Evolutionary conservation across 2,113 vertebrate genomes (phyloP).

Genomic region (Elachura formosa): DNA sequence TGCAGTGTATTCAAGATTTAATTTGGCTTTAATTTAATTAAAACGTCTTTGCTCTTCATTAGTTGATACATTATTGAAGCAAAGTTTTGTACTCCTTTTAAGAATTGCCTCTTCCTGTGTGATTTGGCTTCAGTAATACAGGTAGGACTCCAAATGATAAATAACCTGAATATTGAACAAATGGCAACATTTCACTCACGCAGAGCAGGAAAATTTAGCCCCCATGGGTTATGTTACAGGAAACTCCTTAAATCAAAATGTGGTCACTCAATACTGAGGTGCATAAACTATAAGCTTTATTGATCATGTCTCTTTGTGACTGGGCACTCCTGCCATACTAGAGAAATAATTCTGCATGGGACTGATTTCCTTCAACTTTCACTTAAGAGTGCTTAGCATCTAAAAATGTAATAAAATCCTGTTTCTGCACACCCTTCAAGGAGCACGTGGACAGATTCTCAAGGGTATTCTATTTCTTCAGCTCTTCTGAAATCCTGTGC

Average conservation of each 20-base stretch:
- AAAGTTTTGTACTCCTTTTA: not conserved
- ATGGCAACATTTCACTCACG: constrained; percentile 29
- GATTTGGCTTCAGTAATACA: not conserved
- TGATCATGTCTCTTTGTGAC: constrained; percentile 12
- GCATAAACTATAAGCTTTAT: constrained; percentile 52
- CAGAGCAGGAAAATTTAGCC: constrained; percentile 19
- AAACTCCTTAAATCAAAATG: constrained; percentile 53
- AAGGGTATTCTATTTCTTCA: not conserved
- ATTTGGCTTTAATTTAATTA: not conserved
- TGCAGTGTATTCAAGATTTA: not conserved
- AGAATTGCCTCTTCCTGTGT: not conserved
- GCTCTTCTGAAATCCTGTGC: not conserved
- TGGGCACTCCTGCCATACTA: not conserved
- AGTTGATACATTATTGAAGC: not conserved
- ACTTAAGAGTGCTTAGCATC: not conserved
- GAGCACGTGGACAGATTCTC: not conserved
- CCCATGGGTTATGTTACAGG: not conserved
- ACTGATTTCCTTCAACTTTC: not conserved
- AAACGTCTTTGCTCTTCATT: not conserved
- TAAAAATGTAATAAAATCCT: not conserved
- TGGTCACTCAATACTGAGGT: constrained; percentile 33
- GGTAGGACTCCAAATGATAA: not conserved
- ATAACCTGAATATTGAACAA: constrained; percentile 37
- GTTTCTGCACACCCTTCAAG: not conserved
- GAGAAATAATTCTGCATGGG: not conserved